A percentile compares a stretch with the other conserved stretches of the same genome.
Conservation (phyloP, 2,797 vertebrate species). For the Poeciliopsis turneri region DNA sequence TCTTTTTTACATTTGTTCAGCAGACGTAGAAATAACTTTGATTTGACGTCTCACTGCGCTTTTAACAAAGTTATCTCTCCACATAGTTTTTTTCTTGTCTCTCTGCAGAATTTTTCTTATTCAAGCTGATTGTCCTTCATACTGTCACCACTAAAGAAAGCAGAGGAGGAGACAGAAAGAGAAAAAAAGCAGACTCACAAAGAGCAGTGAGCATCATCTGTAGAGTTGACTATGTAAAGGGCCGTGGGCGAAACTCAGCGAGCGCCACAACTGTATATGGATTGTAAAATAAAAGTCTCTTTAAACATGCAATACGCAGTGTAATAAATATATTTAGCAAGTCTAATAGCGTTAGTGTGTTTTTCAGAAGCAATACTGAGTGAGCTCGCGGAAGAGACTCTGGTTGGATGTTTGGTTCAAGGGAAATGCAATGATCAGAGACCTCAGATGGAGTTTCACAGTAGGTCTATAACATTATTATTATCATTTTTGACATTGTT, state of each 20-base stretch:
- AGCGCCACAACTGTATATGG: slow-evolving; percentile 70
- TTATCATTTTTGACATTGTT: slow-evolving; percentile 1
- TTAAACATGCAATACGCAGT: slow-evolving; percentile 78
- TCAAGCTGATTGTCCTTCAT: slow-evolving; percentile 44
- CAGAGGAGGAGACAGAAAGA: slow-evolving; percentile 27
- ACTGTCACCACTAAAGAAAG: slow-evolving; percentile 18
- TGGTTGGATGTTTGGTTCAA: slow-evolving; percentile 25
- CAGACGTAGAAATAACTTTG: background rate
- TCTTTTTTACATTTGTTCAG: background rate
- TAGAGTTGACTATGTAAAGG: slow-evolving; percentile 71
- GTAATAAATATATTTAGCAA: slow-evolving; percentile 79
- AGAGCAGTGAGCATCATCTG: slow-evolving; percentile 28
- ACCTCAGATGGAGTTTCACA: slow-evolving; percentile 34
- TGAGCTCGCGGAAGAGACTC: slow-evolving; percentile 20
- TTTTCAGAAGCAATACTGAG: slow-evolving; percentile 44
- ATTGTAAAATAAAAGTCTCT: slow-evolving; percentile 77
- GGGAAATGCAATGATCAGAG: slow-evolving; percentile 31
- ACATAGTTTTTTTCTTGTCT: slow-evolving; percentile 18
- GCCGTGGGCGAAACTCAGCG: slow-evolving; percentile 36
- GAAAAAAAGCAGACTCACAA: slow-evolving; percentile 18
- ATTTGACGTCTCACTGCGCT: slow-evolving; percentile 1
- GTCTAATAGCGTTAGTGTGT: slow-evolving; percentile 64
- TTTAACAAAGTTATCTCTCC: slow-evolving; percentile 23
- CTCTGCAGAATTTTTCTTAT: slow-evolving; percentile 26
- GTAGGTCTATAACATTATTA: slow-evolving; percentile 35